A percentile compares a stretch with the other conserved stretches of the same genome.
These are phyloP conservation scores for Lamellibrachia satsuma DNA, from an alignment of 2,888 invertebrate genomes.

Conservation along the genomic window DNA sequence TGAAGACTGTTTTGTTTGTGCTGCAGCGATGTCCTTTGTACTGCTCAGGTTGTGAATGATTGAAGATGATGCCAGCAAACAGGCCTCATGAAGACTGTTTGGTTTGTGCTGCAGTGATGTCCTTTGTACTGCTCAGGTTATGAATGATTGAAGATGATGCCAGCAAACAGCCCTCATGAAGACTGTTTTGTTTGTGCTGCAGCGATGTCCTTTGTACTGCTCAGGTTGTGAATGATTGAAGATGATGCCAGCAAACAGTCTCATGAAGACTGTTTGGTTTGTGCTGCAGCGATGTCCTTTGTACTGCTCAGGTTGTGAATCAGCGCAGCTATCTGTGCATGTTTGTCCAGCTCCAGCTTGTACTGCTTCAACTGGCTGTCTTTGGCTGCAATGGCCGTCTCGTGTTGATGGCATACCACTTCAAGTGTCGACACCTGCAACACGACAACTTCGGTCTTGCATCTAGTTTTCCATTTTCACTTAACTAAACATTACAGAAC, in stretches of 20 bases:
- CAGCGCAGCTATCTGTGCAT: constrained; percentile 58
- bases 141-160: constrained; percentile 44
- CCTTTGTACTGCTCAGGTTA: constrained; percentile 46
- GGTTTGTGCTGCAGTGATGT: too few species aligned
- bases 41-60: too few species aligned
- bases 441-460: background rate
- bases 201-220: too few species aligned
- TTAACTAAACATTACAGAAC: background rate
- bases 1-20: too few species aligned
- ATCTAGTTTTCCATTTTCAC: too few species aligned
- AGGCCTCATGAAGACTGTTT: too few species aligned
- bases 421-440: constrained; percentile 55
- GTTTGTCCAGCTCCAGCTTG: constrained; percentile 55
- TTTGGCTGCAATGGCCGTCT: constrained; percentile 44
- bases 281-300: constrained; percentile 29
- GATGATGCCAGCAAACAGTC: background rate
- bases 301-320: constrained; percentile 60
- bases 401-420: constrained; percentile 52
- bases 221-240: background rate
- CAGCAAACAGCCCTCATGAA: too few species aligned
- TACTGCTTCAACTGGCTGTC: constrained; percentile 46
- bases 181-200: too few species aligned
- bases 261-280: background rate
- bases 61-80: too few species aligned
- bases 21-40: too few species aligned